Base-by-base conservation (phyloP, 2,113 vertebrate species). In the Copsychus sechellarum region DNA sequence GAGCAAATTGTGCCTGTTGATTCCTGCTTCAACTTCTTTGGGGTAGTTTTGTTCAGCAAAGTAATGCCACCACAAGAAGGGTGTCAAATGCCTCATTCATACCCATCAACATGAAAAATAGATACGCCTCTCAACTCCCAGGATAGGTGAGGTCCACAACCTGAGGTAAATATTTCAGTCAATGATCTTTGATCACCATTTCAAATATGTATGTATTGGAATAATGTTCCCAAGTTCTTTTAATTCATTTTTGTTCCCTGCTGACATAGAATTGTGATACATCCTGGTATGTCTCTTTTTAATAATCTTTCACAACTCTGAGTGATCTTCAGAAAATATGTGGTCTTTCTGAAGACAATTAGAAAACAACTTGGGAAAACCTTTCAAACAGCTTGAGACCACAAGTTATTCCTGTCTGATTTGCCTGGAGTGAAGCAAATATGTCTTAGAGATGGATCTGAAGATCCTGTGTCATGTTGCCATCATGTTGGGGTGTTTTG, bases 401-500 rank as follows among this genome's bases (percentile, higher is more conserved):
- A 64, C 23, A 58, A 9, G 4, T 69, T 64, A 31, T 18, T 88
- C 31, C 31, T 58, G 19, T 24, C 28, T 84, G 2, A 33, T 47
- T 80, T 80, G 8, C 34, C 40, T 43, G 11, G 72, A 21, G 28
- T 54, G 13, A 24, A 60, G 24, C 17, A 80, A 70, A 48, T 24
- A 17, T 0, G 0, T 42, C 6, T 43, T n/a, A 64, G 34, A 48
- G 43, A 13, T 53, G 24, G 23, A 48, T 16, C 21, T 33, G 50
- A 53, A 33, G 26, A 80, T 74, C 22, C 25, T n/a, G 9, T 14
- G 11, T 38, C 24, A 26, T 29, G 5, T 11, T 51, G 36, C 28
- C 7, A 3, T 36, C 8, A 4, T 13, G 1, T 16, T 50, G 19
- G 13, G 2, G 3, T 11, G 38, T 57, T n/a, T 43, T 47, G 33